phyloP scores from a whole-genome alignment of 2,797 vertebrate species.

The Dendrocincla fuliginosa region DNA sequence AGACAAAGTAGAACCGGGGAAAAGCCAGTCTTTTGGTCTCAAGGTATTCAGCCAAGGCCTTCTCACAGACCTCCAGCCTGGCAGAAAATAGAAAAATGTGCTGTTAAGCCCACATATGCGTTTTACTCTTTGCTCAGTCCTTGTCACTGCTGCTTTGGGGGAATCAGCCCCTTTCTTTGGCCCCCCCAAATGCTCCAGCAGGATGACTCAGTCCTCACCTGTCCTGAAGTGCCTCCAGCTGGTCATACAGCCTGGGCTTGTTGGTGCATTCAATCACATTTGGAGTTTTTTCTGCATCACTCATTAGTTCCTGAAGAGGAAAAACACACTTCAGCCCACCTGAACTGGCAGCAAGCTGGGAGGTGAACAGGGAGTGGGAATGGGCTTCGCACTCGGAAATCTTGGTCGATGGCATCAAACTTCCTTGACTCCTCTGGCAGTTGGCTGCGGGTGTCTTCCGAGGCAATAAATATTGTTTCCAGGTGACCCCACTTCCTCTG shows the following conservation, averaged over 20 bases:
- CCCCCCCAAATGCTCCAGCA: accelerated
- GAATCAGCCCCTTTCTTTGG: not conserved
- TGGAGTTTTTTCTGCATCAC: constrained; percentile 67
- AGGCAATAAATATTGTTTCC: constrained; percentile 79
- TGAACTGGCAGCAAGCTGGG: accelerated
- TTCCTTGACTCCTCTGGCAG: constrained; percentile 65
- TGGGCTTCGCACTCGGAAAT: constrained; percentile 68
- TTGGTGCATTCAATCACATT: constrained; percentile 79
- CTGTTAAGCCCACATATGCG: accelerated
- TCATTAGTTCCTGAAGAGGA: constrained; percentile 72
- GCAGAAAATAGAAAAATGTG: not conserved
- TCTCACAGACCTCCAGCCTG: constrained; percentile 75
- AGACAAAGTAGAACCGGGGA: constrained; percentile 79
- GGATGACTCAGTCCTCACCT: constrained; percentile 45
- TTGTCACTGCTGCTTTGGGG: not conserved
- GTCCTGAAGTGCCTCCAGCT: constrained; percentile 72
- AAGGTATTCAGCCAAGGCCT: constrained; percentile 77
- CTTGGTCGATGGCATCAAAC: constrained; percentile 69
- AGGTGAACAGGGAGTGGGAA: not conserved
- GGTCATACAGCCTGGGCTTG: constrained; percentile 70
- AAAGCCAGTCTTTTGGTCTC: constrained; percentile 79
- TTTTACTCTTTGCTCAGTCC: not conserved
- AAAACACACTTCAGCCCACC: not conserved
- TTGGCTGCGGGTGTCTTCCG: constrained; percentile 75
- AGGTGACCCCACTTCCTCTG: constrained; percentile 79